Percentiles rank a stretch among this genome's conserved stretches.
Evolutionary conservation across 2,888 invertebrate genomes (phyloP).

Genomic region (Mythimna loreyi): DNA sequence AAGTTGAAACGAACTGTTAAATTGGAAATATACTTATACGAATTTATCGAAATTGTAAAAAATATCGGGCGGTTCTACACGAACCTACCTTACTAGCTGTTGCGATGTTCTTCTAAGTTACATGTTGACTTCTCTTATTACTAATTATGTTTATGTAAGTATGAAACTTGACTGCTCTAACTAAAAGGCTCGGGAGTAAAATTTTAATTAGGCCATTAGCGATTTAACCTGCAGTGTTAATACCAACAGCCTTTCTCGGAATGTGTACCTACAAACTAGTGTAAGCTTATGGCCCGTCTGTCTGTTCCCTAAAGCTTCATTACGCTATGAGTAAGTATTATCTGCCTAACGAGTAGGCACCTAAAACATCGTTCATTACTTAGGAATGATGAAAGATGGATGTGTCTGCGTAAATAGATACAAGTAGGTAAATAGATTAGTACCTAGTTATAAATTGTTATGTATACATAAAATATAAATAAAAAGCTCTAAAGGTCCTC

Average conservation of each 20-base stretch:
- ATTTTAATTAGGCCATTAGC: conserved; percentile 27
- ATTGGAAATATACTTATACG: conserved; percentile 12
- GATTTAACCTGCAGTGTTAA: conserved; percentile 26
- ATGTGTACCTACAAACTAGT: conserved; percentile 7
- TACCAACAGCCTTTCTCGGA: conserved; percentile 15
- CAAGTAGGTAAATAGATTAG: background rate
- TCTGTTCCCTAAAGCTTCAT: conserved; percentile 22
- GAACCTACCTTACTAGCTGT: background rate
- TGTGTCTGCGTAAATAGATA: background rate
- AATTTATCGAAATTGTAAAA: background rate
- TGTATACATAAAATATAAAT: background rate
- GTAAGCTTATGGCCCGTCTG: conserved; percentile 15
- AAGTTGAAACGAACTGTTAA: conserved; percentile 25
- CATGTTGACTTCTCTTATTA: conserved; percentile 3
- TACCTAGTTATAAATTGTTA: background rate
- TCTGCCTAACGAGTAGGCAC: background rate
- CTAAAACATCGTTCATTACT: background rate
- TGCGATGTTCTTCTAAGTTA: background rate
- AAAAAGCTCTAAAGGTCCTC: background rate
- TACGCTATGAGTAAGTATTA: conserved; percentile 2
- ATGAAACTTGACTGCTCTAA: conserved; percentile 8
- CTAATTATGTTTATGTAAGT: conserved; percentile 20
- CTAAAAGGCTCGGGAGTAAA: conserved; percentile 13
- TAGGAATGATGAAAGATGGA: background rate
- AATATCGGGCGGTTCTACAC: background rate